phyloP scores from a whole-genome alignment of 2,888 invertebrate genomes.

The Cabera pusaria region DNA sequence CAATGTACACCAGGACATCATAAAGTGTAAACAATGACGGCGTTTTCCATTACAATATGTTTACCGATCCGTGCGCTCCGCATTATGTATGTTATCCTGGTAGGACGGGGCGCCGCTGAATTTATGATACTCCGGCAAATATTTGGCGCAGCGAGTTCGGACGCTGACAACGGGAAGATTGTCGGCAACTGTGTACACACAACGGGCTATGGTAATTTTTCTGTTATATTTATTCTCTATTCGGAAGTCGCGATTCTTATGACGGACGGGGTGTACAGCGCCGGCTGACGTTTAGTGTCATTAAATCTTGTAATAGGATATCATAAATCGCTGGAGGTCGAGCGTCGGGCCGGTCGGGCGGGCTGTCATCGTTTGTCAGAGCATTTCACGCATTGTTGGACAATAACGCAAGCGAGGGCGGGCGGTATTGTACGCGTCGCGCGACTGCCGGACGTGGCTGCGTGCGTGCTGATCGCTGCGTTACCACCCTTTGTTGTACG shows the following conservation, averaged over 20 bases:
- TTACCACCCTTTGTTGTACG: conserved; percentile 16
- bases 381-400: conserved; percentile 83
- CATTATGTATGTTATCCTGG: conserved; percentile 82
- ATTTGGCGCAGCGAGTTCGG: conserved; percentile 78
- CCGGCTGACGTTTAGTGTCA: conserved; percentile 75
- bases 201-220: conserved; percentile 75
- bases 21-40: conserved; percentile 81
- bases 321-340: conserved; percentile 81
- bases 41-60: conserved; percentile 84
- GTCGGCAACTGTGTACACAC: conserved; percentile 76
- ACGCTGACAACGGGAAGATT: conserved; percentile 78
- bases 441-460: conserved; percentile 29
- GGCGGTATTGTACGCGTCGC: conserved; percentile 55
- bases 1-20: conserved; percentile 78
- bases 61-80: conserved; percentile 80
- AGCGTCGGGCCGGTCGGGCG: conserved; percentile 70
- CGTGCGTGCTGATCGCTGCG: conserved; percentile 32
- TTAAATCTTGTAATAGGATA: conserved; percentile 83
- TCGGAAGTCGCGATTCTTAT: conserved; percentile 51
- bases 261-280: conserved; percentile 62
- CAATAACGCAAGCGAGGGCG: conserved; percentile 74
- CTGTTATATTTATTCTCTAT: conserved; percentile 44
- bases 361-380: conserved; percentile 84
- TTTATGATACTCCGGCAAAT: conserved; percentile 81
- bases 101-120: conserved; percentile 70